These are phyloP conservation scores for Melolontha melolontha DNA, from an alignment of 2,888 invertebrate genomes.

Conservation along the genomic window DNA sequence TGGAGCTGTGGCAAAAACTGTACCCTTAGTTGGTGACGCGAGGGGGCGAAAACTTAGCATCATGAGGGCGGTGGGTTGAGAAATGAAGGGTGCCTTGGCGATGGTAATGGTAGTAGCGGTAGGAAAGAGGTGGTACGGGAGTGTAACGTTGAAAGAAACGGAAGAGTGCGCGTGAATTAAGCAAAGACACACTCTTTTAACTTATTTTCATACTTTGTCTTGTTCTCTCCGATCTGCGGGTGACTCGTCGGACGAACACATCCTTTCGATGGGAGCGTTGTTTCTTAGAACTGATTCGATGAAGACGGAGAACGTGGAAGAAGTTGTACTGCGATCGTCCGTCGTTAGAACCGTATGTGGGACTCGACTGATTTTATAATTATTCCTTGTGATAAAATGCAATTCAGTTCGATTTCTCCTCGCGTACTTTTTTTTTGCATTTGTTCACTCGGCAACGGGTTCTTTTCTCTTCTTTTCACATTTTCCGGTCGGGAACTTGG, in stretches of 20 bases:
- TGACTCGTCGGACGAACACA: conserved; percentile 35
- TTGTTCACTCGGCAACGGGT: conserved; percentile 56
- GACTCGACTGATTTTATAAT: conserved; percentile 58
- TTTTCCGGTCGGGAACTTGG: conserved; percentile 42
- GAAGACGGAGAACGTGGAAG: conserved; percentile 40
- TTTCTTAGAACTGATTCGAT: conserved; percentile 42
- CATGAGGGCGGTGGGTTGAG: conserved; percentile 50
- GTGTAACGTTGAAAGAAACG: conserved; percentile 63
- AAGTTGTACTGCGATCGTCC: conserved; percentile 39
- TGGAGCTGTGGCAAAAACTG: conserved; percentile 70
- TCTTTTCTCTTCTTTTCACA: conserved; percentile 60
- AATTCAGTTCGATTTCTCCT: conserved; percentile 42
- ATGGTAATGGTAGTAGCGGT: conserved; percentile 36
- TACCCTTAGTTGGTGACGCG: conserved; percentile 63
- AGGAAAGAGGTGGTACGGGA: conserved; percentile 46
- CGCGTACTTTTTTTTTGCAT: conserved; percentile 62
- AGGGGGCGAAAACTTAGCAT: conserved; percentile 59
- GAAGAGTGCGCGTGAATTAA: conserved; percentile 67
- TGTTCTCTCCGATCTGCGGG: conserved; percentile 50
- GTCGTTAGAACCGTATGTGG: conserved; percentile 50
- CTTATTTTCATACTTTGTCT: conserved; percentile 64
- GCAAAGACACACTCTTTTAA: conserved; percentile 65
- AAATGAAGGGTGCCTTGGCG: conserved; percentile 40
- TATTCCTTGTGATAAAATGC: conserved; percentile 54
- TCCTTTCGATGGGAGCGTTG: conserved; percentile 41